Conservation (phyloP, 2,888 invertebrate species). For the Alviniconcha strummeri region DNA sequence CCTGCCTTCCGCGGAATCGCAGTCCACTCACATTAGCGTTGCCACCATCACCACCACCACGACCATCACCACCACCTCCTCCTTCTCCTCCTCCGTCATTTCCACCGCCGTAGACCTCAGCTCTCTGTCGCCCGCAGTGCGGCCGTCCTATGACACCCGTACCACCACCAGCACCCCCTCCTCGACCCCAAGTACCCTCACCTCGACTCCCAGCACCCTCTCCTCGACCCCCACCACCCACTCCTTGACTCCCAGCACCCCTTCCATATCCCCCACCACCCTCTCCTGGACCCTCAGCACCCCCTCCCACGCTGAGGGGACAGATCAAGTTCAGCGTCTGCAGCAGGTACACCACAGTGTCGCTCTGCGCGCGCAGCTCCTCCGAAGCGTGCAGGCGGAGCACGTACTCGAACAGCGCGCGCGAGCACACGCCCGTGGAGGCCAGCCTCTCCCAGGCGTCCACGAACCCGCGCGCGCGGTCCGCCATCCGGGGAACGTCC, state of each 20-base stretch:
- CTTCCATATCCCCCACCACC: not conserved
- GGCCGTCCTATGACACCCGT: not conserved
- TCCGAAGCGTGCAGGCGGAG: conserved; percentile 1
- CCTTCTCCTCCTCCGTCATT: not conserved
- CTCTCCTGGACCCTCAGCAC: not conserved
- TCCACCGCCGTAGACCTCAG: not conserved
- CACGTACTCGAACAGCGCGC: conserved; percentile 32
- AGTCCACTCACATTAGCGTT: not conserved
- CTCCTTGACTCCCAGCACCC: not conserved
- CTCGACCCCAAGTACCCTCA: not conserved
- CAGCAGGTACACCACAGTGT: conserved; percentile 31
- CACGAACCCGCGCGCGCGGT: conserved; percentile 14
- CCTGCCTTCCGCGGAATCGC: too few relatives aligned
- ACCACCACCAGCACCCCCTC: not conserved
- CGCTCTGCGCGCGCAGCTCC: conserved; percentile 7
- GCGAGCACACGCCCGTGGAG: conserved; percentile 34
- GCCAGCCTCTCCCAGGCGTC: conserved; percentile 27
- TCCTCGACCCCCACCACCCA: not conserved
- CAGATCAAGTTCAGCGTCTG: conserved; percentile 33
- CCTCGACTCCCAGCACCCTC: not conserved
- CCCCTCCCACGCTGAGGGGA: not conserved
- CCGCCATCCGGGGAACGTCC: conserved; percentile 30
- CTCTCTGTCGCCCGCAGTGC: not conserved
- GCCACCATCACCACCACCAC: not conserved
- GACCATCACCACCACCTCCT: not conserved